phyloP scores from a whole-genome alignment of 2,797 vertebrate genomes.

The Muscicapa striata region DNA sequence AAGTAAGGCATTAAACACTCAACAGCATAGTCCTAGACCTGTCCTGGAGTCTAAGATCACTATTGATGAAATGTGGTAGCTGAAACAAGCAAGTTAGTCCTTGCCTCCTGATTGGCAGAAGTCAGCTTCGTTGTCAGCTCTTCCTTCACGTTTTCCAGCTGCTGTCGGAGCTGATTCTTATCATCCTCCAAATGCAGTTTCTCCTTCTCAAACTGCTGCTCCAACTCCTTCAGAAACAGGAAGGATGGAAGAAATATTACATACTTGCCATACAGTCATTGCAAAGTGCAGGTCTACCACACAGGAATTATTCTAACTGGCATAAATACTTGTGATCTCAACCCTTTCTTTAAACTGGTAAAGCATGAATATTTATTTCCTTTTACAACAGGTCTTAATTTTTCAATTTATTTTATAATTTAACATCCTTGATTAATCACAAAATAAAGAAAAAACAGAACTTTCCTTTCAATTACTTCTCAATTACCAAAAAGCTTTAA shows the following conservation, averaged over 20 bases:
- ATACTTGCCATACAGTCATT: not conserved
- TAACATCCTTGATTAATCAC: not conserved
- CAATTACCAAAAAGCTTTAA: not conserved
- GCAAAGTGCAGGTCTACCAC: not conserved
- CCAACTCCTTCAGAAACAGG: conserved; percentile 85
- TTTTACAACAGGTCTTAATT: not conserved
- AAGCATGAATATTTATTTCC: not conserved
- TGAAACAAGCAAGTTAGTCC: conserved; percentile 24
- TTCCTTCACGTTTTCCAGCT: conserved; percentile 88
- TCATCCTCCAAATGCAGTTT: conserved; percentile 89
- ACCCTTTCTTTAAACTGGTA: not conserved
- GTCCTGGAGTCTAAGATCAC: not conserved
- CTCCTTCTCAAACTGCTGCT: conserved; percentile 92
- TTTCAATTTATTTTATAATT: not conserved
- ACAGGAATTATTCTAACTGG: not conserved
- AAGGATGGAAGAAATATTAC: not conserved
- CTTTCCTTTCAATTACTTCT: not conserved
- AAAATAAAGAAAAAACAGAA: not conserved
- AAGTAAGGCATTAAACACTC: not conserved
- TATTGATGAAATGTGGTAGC: not conserved
- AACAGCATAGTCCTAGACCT: not conserved
- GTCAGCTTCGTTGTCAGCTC: conserved; percentile 87
- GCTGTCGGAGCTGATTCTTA: conserved; percentile 87
- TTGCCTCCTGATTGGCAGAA: conserved; percentile 89
- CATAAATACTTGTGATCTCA: not conserved